A percentile compares a stretch with the other conserved stretches of the same genome.
Conservation (phyloP, 1,140 invertebrate species). For the Anoplolepis gracilipes region DNA sequence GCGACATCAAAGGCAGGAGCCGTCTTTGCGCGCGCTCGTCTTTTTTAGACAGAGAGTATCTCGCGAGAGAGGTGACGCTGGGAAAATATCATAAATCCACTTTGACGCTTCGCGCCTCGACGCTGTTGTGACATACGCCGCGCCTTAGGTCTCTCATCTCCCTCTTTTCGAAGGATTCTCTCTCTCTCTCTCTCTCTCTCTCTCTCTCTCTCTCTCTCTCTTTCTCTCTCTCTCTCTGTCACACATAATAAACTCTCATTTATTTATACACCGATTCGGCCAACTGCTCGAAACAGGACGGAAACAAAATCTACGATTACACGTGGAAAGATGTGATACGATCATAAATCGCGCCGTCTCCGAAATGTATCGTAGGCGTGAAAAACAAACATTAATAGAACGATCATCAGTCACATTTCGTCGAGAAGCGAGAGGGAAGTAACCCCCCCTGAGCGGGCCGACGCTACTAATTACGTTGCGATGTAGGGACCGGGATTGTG, state of each 20-base stretch:
- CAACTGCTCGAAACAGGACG: neutral
- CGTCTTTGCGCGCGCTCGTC: conserved; percentile 33
- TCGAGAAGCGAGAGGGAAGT: conserved; percentile 29
- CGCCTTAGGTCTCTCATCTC: conserved; percentile 29
- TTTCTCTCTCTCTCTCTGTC: neutral
- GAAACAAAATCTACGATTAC: conserved; percentile 68
- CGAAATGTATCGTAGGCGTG: conserved; percentile 55
- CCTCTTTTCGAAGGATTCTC: neutral
- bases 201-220: neutral
- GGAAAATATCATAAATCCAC: conserved; percentile 83
- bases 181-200: conserved; percentile 19
- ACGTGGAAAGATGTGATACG: conserved; percentile 48
- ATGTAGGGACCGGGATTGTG: conserved; percentile 56
- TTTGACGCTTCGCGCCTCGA: conserved; percentile 82
- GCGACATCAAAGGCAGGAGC: conserved; percentile 76
- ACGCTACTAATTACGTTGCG: conserved; percentile 71
- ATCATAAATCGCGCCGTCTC: conserved; percentile 64
- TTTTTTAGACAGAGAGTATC: conserved; percentile 54
- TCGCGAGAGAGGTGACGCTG: conserved; percentile 61
- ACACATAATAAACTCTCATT: conserved; percentile 79
- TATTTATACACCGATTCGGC: conserved; percentile 74
- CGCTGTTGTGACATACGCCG: conserved; percentile 75
- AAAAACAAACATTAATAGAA: conserved; percentile 74
- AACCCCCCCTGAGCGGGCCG: conserved; percentile 4
- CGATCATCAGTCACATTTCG: conserved; percentile 66